Base-by-base conservation (phyloP, 2,113 vertebrate genomes). In the Lampris megalopsis region DNA sequence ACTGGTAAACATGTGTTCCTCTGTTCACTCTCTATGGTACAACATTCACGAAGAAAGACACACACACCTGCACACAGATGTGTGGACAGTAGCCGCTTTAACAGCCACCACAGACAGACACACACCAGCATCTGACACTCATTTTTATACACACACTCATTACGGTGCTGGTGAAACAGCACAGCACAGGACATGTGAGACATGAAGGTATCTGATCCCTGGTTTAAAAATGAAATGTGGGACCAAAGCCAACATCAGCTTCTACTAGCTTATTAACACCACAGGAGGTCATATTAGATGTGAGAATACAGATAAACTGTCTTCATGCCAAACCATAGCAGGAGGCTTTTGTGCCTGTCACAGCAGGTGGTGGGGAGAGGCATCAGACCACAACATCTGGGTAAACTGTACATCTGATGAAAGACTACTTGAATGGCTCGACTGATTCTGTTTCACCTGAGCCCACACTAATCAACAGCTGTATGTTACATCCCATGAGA, bases 1-100 rank as follows among this genome's bases (percentile, higher is more conserved):
- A 99, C 97, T 92, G 95, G 97, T 99, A 95, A 93, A 75, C 67
- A 64, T 24, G 24, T 24, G 24, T 24, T 24, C 24, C 24, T 24
- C 24, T 24, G 24, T 24, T 24, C 24, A 24, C 24, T 24, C 24
- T 24, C 24, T 24, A 24, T 24, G 24, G 24, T 24, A 24, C 24
- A 24, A 24, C 24, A 10, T 35, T 37, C 37, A 35, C 42, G 63
- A 11, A 47, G 53, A 69, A 53, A 49, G 2, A n/a, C 9, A 65
- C 66, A 72, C 45, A 68, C 6, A 60, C 38, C 54, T 67, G 81
- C 58, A 64, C 3, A 61, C 50, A 45, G 36, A 52, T 13, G 52
- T 4, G 24, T 9, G 9, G 7, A 36, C 36, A 6, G 24, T 53
- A 54, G 68, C 67, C 65, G 42, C 64, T 52, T 10, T 5, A 45